Evolutionary conservation across 2,797 vertebrate genomes (phyloP), one percentile per base, ranked within the genome.

Genomic region (Lindbergichthys nudifrons): DNA sequence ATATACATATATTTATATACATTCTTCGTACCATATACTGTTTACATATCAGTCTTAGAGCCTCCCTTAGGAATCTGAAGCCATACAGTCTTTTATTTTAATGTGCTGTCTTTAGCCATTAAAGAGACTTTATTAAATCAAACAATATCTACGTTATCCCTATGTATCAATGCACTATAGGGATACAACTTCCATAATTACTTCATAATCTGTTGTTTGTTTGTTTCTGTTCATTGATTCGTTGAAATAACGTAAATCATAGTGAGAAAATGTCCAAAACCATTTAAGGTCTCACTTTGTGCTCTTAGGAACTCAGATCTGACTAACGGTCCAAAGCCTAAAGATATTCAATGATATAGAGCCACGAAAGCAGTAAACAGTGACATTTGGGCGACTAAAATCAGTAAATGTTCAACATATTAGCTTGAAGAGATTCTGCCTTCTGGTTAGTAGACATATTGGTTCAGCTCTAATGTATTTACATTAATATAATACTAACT

Each of bases 71-170:
- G 23, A 66, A 61, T n/a, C 45, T 58, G 50, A 45, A 3, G 16
- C 42, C 56, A 64, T 19, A 65, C 21, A 78, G 58, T 62, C 46
- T 13, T 0, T 4, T 70, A 42, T 14, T 63, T 21, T 45, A 57
- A 70, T 51, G 63, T 65, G 59, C 32, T 52, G 76, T 65, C 69
- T 83, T 63, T 21, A 68, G 53, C 30, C 43, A 56, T 76, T 71
- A 69, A 69, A 60, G 3, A 26, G 60, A 65, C 30, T 56, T 65
- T 56, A 14, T 47, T 32, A 65, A 32, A 62, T 56, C 47, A 50
- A 30, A 59, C 12, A 36, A 46, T 11, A 66, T 13, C 26, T 18
- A 16, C 2, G 7, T 11, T 66, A 16, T 26, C 39, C 7, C 50
- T 39, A 56, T 50, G 2, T 0, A 19, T 3, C 11, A 18, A 53